Percentiles rank a stretch among this genome's conserved stretches.
Conservation (phyloP, 1,140 invertebrate genomes). For the Triops longicaudatus region DNA sequence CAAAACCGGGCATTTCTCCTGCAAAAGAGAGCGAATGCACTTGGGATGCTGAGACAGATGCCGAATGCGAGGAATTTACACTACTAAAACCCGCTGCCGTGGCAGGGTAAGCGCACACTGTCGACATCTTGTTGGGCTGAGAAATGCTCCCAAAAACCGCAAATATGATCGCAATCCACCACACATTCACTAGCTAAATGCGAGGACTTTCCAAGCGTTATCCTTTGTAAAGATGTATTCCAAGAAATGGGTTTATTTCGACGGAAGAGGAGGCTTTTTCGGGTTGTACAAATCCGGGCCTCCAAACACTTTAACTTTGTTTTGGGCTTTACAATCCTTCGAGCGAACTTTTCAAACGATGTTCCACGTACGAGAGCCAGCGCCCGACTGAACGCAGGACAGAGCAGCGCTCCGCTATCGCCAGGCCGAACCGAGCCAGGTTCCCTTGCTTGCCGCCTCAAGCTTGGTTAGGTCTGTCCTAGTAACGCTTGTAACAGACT, state of each 20-base stretch:
- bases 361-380: slow-evolving; percentile 3
- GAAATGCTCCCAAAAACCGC: not conserved
- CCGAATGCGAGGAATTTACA: not conserved
- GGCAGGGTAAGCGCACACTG: slow-evolving; percentile 10
- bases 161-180: not conserved
- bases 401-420: not conserved
- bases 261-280: not conserved
- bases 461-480: not conserved
- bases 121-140: not conserved
- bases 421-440: not conserved
- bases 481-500: not conserved
- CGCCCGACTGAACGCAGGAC: not conserved
- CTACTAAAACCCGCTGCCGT: slow-evolving; percentile 4
- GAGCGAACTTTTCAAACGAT: not conserved
- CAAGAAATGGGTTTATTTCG: not conserved
- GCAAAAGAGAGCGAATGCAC: not conserved
- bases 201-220: not conserved
- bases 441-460: not conserved
- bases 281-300: not conserved
- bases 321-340: not conserved
- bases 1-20: not conserved
- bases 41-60: not conserved
- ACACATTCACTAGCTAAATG: not conserved
- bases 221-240: not conserved
- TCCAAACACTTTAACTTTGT: not conserved